These are phyloP conservation scores for Hypomesus transpacificus DNA, from an alignment of 2,113 vertebrate genomes.

Conservation along the genomic window DNA sequence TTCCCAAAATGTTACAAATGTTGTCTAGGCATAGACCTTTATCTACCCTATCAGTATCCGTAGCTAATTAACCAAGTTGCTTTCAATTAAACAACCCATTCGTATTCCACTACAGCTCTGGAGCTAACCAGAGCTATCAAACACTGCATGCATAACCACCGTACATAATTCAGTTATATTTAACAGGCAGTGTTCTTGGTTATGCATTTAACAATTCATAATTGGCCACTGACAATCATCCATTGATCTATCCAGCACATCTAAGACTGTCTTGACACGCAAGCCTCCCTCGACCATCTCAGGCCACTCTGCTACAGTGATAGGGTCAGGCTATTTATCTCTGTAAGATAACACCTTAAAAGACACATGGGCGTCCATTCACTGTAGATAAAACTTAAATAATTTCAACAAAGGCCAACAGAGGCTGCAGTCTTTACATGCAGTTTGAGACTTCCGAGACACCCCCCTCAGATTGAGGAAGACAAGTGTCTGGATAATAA, in stretches of 20 bases:
- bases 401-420: too few relatives aligned
- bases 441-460: too few relatives aligned
- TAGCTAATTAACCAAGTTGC: too few relatives aligned
- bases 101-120: too few relatives aligned
- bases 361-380: conserved; percentile 2
- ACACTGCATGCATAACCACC: not conserved
- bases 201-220: conserved; percentile 41
- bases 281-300: not conserved
- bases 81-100: too few relatives aligned
- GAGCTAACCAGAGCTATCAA: not conserved
- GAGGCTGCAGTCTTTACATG: too few relatives aligned
- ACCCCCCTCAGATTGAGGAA: too few relatives aligned
- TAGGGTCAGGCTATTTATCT: conserved; percentile 25
- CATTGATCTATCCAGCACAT: conserved; percentile 42
- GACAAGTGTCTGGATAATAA: too few relatives aligned
- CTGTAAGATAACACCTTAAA: not conserved
- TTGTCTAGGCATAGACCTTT: too few relatives aligned
- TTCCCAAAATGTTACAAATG: too few relatives aligned
- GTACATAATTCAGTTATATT: not conserved
- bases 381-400: conserved; percentile 1
- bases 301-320: conserved; percentile 21
- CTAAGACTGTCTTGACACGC: conserved; percentile 36
- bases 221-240: conserved; percentile 21
- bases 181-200: conserved; percentile 1
- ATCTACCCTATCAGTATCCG: too few relatives aligned